Evolutionary conservation across 2,113 vertebrate species (phyloP), one percentile per base, ranked within the genome.

Genomic region (Pao palembangensis): DNA sequence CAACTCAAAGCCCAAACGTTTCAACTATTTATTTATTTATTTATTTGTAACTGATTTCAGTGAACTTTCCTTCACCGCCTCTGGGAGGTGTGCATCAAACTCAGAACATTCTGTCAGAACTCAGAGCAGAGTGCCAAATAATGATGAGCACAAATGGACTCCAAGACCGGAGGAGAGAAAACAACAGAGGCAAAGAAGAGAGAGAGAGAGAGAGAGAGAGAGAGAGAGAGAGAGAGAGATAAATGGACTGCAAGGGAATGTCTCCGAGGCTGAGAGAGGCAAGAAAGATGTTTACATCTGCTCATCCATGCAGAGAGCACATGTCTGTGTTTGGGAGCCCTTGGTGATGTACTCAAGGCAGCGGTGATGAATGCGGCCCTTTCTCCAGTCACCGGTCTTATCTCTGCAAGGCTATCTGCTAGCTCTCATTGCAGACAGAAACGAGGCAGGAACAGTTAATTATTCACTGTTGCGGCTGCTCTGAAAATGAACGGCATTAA

Each of bases 391-490:
- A 8, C 65, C 70, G 61, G 60, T 80, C 70, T 70, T 56, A 66
- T 71, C 66, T 64, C 60, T 61, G 51, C 23, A 0, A 59, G 48
- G 61, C 78, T 49, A 67, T 66, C 59, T 55, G 31, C 61, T 34
- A n/a, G 64, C 69, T 70, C 55, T 73, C 67, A 65, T 1, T 28
- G 72, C 66, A 73, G 50, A 3, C 34, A 6, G 25, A 28, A 28
- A 59, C 43, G 46, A n/a, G 46, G n/a, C n/a, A 55, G 67, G 68
- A 31, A 16, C 25, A 23, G 69, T 76, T 73, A 64, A 78, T 82
- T 68, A 81, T 76, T 81, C 61, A 82, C 46, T 42, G 64, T 20
- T 59, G 75, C 70, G 74, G 77, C 79, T 76, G 66, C 73, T 71
- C 25, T 56, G 64, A 61, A 78, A 82, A 76, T 47, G 73, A 74